Percentiles rank a stretch among this genome's conserved stretches.
Conservation (phyloP, 2,888 invertebrate genomes). For the Ectobius pallidus region DNA sequence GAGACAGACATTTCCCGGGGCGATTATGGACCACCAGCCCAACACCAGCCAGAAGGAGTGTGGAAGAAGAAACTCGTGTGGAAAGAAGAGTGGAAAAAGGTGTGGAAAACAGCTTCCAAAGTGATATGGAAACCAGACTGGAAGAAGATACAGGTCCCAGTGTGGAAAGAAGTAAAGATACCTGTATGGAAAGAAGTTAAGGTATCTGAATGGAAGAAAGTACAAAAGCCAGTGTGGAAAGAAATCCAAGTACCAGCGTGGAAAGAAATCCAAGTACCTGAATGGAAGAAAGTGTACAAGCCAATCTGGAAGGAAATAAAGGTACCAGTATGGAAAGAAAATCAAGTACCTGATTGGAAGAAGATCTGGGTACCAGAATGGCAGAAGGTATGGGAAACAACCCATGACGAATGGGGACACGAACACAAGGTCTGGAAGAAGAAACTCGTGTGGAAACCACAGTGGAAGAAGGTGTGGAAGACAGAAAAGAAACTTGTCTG, state of each 20-base stretch:
- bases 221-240: conserved; percentile 75
- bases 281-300: conserved; percentile 71
- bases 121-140: conserved; percentile 74
- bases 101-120: conserved; percentile 79
- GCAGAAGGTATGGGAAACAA: conserved; percentile 67
- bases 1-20: conserved; percentile 32
- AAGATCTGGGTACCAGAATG: conserved; percentile 73
- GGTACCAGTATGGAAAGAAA: conserved; percentile 69
- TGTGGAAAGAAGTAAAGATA: conserved; percentile 57
- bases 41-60: conserved; percentile 68
- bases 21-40: conserved; percentile 38
- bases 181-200: conserved; percentile 80
- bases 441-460: conserved; percentile 71
- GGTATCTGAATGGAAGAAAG: conserved; percentile 79
- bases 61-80: conserved; percentile 84
- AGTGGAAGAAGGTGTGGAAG: conserved; percentile 60
- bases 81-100: conserved; percentile 81
- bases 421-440: conserved; percentile 72
- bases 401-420: conserved; percentile 68
- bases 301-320: conserved; percentile 68
- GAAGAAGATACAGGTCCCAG: conserved; percentile 72
- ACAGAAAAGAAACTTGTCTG: conserved; percentile 72
- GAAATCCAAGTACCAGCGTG: conserved; percentile 71
- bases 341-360: conserved; percentile 72
- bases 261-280: conserved; percentile 73